Percentiles rank a stretch among this genome's conserved stretches.
phyloP scores from a whole-genome alignment of 1,140 invertebrate species.

The Argopecten irradians region DNA sequence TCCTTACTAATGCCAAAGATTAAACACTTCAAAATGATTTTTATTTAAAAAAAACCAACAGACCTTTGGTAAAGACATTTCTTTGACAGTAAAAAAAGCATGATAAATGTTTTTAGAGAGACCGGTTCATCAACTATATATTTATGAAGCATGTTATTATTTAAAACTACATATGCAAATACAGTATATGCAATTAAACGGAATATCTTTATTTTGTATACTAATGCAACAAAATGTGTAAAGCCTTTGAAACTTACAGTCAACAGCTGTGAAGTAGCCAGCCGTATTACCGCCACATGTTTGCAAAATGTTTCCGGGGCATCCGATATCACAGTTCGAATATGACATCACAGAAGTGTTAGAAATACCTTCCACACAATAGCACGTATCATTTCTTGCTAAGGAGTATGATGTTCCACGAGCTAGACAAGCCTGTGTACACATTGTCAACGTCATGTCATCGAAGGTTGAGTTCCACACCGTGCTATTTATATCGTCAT shows the following conservation, averaged over 20 bases:
- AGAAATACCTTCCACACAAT: not conserved
- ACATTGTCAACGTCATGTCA: not conserved
- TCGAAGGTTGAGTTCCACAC: not conserved
- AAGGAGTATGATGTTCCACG: not conserved
- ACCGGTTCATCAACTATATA: too few species aligned
- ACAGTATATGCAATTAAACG: too few species aligned
- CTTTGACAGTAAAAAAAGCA: too few species aligned
- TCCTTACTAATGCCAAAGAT: not conserved
- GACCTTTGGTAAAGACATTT: too few species aligned
- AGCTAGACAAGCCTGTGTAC: not conserved
- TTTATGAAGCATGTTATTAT: too few species aligned
- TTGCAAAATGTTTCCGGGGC: not conserved
- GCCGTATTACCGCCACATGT: not conserved
- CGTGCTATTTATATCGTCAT: not conserved
- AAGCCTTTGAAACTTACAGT: not conserved
- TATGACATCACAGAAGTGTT: not conserved
- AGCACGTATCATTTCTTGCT: not conserved
- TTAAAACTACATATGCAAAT: too few species aligned
- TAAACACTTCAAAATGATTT: too few species aligned
- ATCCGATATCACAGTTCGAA: not conserved
- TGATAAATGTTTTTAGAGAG: too few species aligned
- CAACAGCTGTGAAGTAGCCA: not conserved
- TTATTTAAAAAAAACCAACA: too few species aligned
- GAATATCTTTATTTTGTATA: too few species aligned
- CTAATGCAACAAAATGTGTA: too few species aligned